Base-by-base conservation (phyloP, 2,797 vertebrate genomes). In the Lycodopsis pacificus region DNA sequence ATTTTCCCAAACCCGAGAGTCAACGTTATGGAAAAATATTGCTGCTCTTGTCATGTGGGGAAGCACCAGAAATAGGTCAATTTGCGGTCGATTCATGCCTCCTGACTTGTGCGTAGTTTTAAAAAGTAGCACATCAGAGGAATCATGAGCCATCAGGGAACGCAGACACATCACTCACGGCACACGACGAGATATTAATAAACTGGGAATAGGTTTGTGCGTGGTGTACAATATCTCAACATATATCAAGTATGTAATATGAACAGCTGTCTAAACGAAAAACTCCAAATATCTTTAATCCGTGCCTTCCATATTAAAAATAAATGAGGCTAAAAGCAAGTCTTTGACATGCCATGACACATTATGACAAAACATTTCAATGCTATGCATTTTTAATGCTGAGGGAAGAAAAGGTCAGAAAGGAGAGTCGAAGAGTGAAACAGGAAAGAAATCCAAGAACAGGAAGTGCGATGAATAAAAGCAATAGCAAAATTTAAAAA, bases 61-160 rank as follows among this genome's bases (percentile, higher is more conserved):
- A 79, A 57, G 81, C 51, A 57, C 8, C 56, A 84, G 73, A 92
- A 91, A 38, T 86, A 76, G 89, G 89, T 90, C 91, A 90, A 75
- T 75, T 84, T 2, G 54, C 25, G 81, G 82, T 83, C 59, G 65
- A 63, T 77, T 81, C 76, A 27, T 40, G 69, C 85, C 66, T 82
- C 71, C 76, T 73, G 79, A 86, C 70, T 82, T 44, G 59, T 65
- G 51, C 42, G 8, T 25, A 44, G 76, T 71, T 84, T 68, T 64
- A 61, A 64, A 68, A 51, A 80, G 77, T 22, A 34, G 59, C 65
- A 80, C 70, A 72, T 89, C 72, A 71, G 61, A 81, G 76, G 38
- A 79, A 62, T 58, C 63, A 74, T 65, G 73, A 80, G 65, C 58
- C 3, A 48, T 73, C 75, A 72, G 66, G 30, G 57, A 70, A 42